A percentile compares a stretch with the other conserved stretches of the same genome.
Conservation (phyloP, 2,888 invertebrate species). For the Caenorhabditis sinica region DNA sequence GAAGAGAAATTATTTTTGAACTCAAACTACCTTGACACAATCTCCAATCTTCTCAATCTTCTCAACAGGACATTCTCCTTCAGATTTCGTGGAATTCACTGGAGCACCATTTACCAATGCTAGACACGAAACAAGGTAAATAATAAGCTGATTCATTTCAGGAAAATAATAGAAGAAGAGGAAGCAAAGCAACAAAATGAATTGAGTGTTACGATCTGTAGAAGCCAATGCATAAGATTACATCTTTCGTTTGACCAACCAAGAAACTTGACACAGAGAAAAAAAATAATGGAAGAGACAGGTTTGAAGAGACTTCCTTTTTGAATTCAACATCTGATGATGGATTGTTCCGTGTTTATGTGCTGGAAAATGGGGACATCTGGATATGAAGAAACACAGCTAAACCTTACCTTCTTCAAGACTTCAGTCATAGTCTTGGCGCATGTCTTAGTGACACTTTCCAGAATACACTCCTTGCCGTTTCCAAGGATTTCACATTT, state of each 20-base stretch:
- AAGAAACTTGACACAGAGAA: conserved; percentile 22
- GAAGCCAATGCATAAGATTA: background rate
- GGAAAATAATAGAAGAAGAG: background rate
- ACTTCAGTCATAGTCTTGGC: background rate
- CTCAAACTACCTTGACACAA: conserved; percentile 35
- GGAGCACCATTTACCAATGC: background rate
- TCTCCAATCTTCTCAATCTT: conserved; percentile 43
- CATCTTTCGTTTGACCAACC: conserved; percentile 14
- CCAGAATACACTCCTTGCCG: conserved; percentile 9
- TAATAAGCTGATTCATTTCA: conserved; percentile 10
- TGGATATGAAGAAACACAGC: background rate
- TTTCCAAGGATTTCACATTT: conserved; percentile 19
- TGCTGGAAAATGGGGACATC: conserved; percentile 20
- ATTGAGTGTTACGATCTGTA: background rate
- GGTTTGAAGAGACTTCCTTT: background rate
- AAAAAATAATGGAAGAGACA: background rate
- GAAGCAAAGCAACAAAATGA: conserved; percentile 9
- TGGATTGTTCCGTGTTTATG: conserved; percentile 22
- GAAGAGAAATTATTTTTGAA: background rate
- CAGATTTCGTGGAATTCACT: background rate
- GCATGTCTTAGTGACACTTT: conserved; percentile 18
- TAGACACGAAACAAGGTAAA: background rate
- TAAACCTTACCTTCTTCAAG: background rate
- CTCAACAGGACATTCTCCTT: conserved; percentile 15
- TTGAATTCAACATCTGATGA: conserved; percentile 6